These are phyloP conservation scores for Leptodactylus fuscus DNA, from an alignment of 2,113 vertebrate genomes.

Conservation along the genomic window DNA sequence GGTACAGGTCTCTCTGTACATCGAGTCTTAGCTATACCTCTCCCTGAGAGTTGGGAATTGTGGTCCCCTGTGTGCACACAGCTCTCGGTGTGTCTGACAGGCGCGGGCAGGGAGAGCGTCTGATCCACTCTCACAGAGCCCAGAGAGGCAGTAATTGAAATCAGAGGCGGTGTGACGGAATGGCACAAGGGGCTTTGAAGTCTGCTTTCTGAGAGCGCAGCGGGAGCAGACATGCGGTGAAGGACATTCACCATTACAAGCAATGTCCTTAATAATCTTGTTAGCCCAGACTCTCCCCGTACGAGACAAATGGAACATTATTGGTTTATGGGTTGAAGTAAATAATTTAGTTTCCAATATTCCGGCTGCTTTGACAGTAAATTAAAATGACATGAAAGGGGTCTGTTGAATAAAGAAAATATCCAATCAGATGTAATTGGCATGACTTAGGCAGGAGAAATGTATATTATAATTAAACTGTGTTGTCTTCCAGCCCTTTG, in stretches of 20 bases:
- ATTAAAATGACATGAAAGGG: slow-evolving; percentile 99
- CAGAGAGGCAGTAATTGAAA: slow-evolving; percentile 77
- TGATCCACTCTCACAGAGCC: slow-evolving; percentile 56
- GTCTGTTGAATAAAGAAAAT: slow-evolving; percentile 98
- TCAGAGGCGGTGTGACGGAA: slow-evolving; percentile 82
- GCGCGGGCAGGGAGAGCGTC: slow-evolving; percentile 53
- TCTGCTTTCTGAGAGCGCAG: slow-evolving; percentile 88
- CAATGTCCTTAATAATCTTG: slow-evolving; percentile 99
- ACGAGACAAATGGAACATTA: slow-evolving; percentile 96
- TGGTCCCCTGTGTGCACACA: slow-evolving; percentile 44
- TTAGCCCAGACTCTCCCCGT: slow-evolving; percentile 91
- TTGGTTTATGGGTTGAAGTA: slow-evolving; percentile 96
- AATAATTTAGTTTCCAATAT: slow-evolving; percentile 98
- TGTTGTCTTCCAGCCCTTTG: slow-evolving; percentile 93
- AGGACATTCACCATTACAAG: slow-evolving; percentile 95
- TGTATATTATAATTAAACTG: slow-evolving; percentile 97
- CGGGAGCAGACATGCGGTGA: slow-evolving; percentile 89
- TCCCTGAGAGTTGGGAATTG: slow-evolving; percentile 17
- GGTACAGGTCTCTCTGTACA: background rate
- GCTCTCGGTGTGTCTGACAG: slow-evolving; percentile 56
- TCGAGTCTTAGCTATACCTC: background rate
- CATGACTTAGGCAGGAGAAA: slow-evolving; percentile 95
- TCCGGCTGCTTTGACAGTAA: slow-evolving; percentile 96
- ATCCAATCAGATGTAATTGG: slow-evolving; percentile 99
- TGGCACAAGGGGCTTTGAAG: slow-evolving; percentile 87